These are phyloP conservation scores for Mormyrops attenuatus DNA, from an alignment of 2,797 vertebrate species.

Conservation along the genomic window DNA sequence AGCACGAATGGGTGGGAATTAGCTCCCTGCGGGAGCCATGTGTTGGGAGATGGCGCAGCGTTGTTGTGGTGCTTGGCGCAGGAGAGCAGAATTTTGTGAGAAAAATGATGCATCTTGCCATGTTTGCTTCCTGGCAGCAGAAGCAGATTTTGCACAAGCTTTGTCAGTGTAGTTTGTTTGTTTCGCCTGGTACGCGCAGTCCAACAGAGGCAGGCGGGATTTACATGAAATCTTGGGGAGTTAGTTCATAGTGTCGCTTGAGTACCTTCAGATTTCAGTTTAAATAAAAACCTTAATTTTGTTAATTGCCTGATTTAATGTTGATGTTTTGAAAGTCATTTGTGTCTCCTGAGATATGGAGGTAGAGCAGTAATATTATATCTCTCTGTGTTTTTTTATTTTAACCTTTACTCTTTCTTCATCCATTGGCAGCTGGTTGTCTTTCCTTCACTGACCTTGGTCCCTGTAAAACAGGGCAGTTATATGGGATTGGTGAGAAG, in stretches of 20 bases:
- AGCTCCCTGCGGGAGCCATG: constrained; percentile 11
- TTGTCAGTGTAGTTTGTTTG: neutral
- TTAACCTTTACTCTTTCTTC: neutral
- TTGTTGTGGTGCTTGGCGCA: neutral
- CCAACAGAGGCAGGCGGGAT: neutral
- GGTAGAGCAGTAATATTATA: neutral
- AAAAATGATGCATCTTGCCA: neutral
- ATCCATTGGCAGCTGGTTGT: neutral
- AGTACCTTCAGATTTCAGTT: neutral
- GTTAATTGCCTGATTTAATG: neutral
- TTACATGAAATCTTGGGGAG: neutral
- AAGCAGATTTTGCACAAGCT: neutral
- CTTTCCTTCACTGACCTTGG: neutral
- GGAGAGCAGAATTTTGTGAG: neutral
- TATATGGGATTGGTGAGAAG: neutral
- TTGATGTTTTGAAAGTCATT: neutral
- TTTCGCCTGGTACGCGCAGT: neutral
- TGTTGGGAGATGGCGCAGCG: neutral
- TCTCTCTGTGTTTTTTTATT: neutral
- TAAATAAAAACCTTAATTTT: neutral
- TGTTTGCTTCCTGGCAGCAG: neutral
- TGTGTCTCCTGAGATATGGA: neutral
- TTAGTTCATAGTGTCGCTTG: neutral
- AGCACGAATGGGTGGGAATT: constrained; percentile 9
- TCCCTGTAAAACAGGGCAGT: neutral